Evolutionary conservation across 2,888 invertebrate species (phyloP).

Genomic region (Crepidodera aurea): DNA sequence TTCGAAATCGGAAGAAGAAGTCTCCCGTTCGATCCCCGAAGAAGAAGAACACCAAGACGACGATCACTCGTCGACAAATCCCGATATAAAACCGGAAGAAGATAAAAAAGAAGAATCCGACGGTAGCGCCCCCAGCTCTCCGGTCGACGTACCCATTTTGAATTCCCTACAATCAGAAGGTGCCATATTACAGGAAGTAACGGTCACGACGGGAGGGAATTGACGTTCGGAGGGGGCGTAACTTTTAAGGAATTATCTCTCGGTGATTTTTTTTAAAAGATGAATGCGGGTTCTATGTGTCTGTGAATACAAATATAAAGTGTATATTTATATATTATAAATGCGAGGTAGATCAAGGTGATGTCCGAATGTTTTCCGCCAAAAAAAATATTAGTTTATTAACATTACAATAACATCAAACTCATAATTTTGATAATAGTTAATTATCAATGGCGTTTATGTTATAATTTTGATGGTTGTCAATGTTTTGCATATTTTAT

Average conservation of each 20-base stretch:
- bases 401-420: too few species aligned
- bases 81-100: background rate
- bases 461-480: too few species aligned
- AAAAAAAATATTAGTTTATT: too few species aligned
- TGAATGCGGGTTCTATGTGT: conserved; percentile 28
- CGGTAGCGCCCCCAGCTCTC: conserved; percentile 7
- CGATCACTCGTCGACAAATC: background rate
- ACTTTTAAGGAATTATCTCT: conserved; percentile 9
- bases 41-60: conserved; percentile 23
- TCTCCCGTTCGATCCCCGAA: conserved; percentile 18
- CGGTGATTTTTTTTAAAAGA: conserved; percentile 25
- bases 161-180: conserved; percentile 24
- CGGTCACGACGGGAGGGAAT: conserved; percentile 37
- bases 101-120: conserved; percentile 11
- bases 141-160: conserved; percentile 19
- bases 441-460: too few species aligned
- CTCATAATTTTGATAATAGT: too few species aligned
- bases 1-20: conserved; percentile 17
- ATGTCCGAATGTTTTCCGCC: conserved; percentile 13
- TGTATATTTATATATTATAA: conserved; percentile 21
- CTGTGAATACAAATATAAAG: conserved; percentile 21
- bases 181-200: conserved; percentile 39
- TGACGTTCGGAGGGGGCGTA: background rate
- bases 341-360: background rate
- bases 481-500: too few species aligned